phyloP scores from a whole-genome alignment of 2,888 invertebrate species.

The Leptopterna dolabrata region DNA sequence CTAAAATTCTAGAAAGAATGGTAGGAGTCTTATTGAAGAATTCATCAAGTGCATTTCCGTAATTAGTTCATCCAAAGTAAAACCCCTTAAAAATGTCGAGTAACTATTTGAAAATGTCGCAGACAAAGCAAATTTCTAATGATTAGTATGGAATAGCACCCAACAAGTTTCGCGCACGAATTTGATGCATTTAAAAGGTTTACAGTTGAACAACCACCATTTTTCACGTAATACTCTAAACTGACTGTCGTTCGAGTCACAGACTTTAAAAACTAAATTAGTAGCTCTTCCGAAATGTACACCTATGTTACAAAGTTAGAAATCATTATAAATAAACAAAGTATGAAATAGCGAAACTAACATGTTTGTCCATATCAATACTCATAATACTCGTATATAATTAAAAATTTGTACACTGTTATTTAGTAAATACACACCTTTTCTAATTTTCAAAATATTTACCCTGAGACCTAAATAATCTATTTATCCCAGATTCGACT shows the following conservation, averaged over 20 bases:
- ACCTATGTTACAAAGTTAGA: slow-evolving; percentile 4
- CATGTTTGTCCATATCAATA: neutral
- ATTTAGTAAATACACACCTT: neutral
- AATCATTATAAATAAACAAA: slow-evolving; percentile 12
- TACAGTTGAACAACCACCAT: neutral
- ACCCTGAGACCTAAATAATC: slow-evolving; percentile 37
- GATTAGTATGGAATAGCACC: slow-evolving; percentile 6
- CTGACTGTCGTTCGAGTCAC: neutral
- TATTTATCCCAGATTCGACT: slow-evolving; percentile 16
- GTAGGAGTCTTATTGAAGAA: neutral
- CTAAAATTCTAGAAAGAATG: too few species aligned
- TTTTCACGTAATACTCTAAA: neutral
- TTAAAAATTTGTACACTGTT: slow-evolving; percentile 15
- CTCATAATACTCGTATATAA: slow-evolving; percentile 10
- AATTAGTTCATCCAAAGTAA: neutral
- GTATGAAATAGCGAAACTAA: neutral
- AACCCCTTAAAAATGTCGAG: neutral
- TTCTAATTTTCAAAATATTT: slow-evolving; percentile 24
- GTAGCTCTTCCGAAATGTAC: slow-evolving; percentile 47
- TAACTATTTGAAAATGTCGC: neutral
- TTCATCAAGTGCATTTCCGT: neutral
- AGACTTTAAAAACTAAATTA: slow-evolving; percentile 30
- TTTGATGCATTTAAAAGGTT: neutral
- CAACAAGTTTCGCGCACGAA: neutral
- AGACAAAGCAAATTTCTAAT: neutral